phyloP scores from a whole-genome alignment of 2,113 vertebrate species.

The Corythaeola cristata region DNA sequence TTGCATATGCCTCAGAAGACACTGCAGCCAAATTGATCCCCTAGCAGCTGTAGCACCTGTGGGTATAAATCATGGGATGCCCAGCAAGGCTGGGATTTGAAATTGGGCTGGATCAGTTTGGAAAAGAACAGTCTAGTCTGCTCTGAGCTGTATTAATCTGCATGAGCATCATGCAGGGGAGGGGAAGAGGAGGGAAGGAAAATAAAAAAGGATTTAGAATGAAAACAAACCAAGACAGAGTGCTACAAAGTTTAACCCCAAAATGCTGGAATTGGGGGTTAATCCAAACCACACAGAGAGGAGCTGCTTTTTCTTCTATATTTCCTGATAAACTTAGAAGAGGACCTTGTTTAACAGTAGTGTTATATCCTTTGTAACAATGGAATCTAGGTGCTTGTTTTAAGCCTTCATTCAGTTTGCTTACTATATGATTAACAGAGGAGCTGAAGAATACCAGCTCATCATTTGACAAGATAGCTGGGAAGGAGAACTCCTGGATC shows the following conservation, averaged over 20 bases:
- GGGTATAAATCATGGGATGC: conserved; percentile 29
- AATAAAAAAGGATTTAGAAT: not conserved
- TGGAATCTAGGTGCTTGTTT: not conserved
- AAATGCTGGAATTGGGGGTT: not conserved
- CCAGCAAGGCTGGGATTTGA: conserved; percentile 1
- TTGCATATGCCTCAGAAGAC: conserved; percentile 14
- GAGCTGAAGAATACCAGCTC: not conserved
- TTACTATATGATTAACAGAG: not conserved
- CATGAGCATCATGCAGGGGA: not conserved
- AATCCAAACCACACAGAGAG: not conserved
- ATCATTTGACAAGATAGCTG: accelerated
- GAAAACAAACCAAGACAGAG: not conserved
- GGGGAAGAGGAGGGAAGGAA: not conserved
- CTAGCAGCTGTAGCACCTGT: not conserved
- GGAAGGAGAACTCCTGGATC: not conserved
- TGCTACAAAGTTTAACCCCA: not conserved
- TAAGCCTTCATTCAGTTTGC: not conserved
- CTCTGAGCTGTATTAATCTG: conserved; percentile 11
- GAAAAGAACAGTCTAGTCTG: not conserved
- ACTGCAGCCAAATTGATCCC: not conserved
- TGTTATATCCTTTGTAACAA: not conserved
- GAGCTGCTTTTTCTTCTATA: not conserved
- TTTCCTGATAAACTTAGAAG: not conserved
- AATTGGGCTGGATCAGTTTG: not conserved
- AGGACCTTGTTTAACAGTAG: not conserved